Evolutionary conservation across 2,797 vertebrate genomes (phyloP), one percentile per base, ranked within the genome.

Genomic region (Odontamblyopus rebecca): DNA sequence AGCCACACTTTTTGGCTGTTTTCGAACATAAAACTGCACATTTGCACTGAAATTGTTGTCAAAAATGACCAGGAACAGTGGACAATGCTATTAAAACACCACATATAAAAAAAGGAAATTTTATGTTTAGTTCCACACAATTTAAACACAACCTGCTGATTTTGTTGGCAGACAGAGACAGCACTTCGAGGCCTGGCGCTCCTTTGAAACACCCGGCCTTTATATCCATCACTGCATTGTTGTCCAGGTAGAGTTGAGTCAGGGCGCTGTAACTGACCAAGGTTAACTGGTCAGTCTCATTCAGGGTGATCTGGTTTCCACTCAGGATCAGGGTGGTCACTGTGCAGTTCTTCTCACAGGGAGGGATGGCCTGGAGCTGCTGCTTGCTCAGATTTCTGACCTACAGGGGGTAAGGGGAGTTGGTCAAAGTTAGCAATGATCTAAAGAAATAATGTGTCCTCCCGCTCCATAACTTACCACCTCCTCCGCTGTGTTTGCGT

Each of bases 131-230:
- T 35, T 35, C 35, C 35, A 35, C 35, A 35, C 6, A 35, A 5
- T 38, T 38, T 38, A 38, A 38, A n/a, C 19, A n/a, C 6, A 6
- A 53, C 19, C 87, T 78, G 76, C 35, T 82, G 71, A 98, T 94
- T 7, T 27, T 72, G 77, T 96, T 98, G 66, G 88, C 84, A 69
- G 93, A 91, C 4, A 96, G 85, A 78, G 94, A 93, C 74, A 97
- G 90, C 81, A 90, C 82, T 80, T 56, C 0, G 61, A 97, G 93
- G 0, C 85, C 68, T 60, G 89, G 82, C 6, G 95, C 82, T 9
- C 67, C 89, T 32, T 66, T 68, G 82, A 97, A 96, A 69, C 78
- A 93, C 19, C 84, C 71, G 11, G 82, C 92, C 26, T 61, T n/a
- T 74, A 97, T 73, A 23, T 68, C 8, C 27, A 15, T 81, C 71